Base-by-base conservation (phyloP, 2,113 vertebrate genomes). In the Hippocampus comes region DNA sequence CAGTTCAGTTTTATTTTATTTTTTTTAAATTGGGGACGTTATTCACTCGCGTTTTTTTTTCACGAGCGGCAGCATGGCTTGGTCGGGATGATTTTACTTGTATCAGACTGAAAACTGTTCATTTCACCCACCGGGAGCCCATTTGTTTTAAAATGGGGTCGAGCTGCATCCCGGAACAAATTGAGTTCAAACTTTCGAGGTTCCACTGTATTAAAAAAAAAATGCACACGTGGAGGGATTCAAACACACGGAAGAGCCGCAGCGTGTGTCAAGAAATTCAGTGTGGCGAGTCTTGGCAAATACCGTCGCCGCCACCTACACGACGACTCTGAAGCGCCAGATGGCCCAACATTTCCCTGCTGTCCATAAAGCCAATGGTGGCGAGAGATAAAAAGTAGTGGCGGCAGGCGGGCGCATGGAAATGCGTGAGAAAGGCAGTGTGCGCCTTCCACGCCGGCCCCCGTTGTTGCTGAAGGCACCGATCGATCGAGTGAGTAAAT, bases 401-500 rank as follows among this genome's bases (percentile, higher is more conserved):
- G 75, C 43, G 68, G 75, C 68, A 70, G 77, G 74, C 66, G 46
- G 73, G 65, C 60, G 73, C 70, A 30, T n/a, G 63, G 23, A 68
- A 67, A 67, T 70, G 80, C 67, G 74, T 61, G 75, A 10, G 70
- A 41, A 72, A 38, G 49, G 77, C 60, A 59, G 80, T 4, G 75
- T 73, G 84, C 43, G 71, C 67, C 80, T 78, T 80, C 80, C 77
- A 82, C 77, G 27, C 82, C 79, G 82, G 27, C 15, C 79, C 34
- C 73, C 63, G 80, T 78, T 34, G 77, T 81, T 82, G 90, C 88
- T 90, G 81, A 88, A 88, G 88, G 90, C 86, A 87, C 80, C 86
- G 70, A 91, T 92, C 89, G 65, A 91, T 89, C 86, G 73, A 53
- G 83, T 75, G 84, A 91, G 90, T 87, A 91, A 91, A 92, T 90